Evolutionary conservation across 2,888 invertebrate species (phyloP).

Genomic region (Leptopilina syphax): DNA sequence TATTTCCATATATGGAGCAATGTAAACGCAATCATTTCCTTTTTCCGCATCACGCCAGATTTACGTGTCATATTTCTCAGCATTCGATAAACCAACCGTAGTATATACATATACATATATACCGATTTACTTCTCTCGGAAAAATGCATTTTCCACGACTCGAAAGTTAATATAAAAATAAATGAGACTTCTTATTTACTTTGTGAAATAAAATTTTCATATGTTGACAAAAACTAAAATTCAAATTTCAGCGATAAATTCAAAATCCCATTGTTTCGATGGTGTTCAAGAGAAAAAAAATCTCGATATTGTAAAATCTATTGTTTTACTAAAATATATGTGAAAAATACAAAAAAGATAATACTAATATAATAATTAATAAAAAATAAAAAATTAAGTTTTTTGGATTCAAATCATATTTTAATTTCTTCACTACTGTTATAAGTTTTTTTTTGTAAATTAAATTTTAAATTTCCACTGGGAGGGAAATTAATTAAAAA

Average conservation of each 20-base stretch:
- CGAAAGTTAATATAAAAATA: constrained; percentile 13
- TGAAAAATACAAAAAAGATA: too few relatives aligned
- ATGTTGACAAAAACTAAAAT: background rate
- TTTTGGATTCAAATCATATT: too few relatives aligned
- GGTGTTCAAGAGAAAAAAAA: too few relatives aligned
- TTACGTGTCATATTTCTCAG: constrained; percentile 11
- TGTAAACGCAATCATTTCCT: constrained; percentile 31
- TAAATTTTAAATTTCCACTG: too few relatives aligned
- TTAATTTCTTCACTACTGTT: too few relatives aligned
- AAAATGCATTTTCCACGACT: background rate
- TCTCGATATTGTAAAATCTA: too few relatives aligned
- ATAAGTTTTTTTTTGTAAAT: too few relatives aligned
- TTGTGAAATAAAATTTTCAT: constrained; percentile 8
- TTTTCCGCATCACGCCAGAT: constrained; percentile 6
- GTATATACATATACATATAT: constrained; percentile 11
- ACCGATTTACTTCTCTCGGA: background rate
- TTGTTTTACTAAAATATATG: too few relatives aligned
- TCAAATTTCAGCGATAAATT: background rate
- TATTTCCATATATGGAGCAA: constrained; percentile 21
- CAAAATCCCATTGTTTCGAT: background rate
- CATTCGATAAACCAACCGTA: constrained; percentile 19
- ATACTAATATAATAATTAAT: too few relatives aligned
- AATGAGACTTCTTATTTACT: constrained; percentile 18
- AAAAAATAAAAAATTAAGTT: too few relatives aligned
- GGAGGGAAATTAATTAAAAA: background rate